Conservation (phyloP, 2,888 invertebrate genomes). For the Drosophila monieri region DNA sequence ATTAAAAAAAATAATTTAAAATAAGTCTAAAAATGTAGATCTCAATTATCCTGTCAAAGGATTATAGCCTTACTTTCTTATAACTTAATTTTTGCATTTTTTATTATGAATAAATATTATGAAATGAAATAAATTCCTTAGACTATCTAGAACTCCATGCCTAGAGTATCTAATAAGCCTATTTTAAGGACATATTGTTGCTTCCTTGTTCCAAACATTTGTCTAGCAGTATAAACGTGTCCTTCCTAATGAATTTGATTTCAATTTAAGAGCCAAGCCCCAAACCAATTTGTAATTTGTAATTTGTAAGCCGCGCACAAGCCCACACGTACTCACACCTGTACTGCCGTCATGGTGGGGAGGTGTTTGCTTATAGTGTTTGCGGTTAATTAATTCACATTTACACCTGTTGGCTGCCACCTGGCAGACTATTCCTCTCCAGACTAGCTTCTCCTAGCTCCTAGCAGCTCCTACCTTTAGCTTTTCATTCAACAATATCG, state of each 20-base stretch:
- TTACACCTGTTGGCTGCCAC: constrained; percentile 81
- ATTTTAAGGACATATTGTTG: constrained; percentile 44
- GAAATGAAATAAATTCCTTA: too few relatives aligned
- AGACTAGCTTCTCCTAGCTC: constrained; percentile 1
- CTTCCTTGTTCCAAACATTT: constrained; percentile 25
- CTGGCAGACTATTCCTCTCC: constrained; percentile 18
- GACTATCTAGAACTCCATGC: too few relatives aligned
- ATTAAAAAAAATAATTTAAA: too few relatives aligned
- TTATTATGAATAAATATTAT: too few relatives aligned
- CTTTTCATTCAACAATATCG: background rate
- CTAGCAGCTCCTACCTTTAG: background rate
- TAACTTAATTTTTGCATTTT: too few relatives aligned
- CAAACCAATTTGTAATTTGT: constrained; percentile 49
- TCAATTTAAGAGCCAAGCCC: constrained; percentile 68
- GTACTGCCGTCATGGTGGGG: background rate
- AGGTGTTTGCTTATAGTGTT: constrained; percentile 81
- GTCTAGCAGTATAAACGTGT: constrained; percentile 49
- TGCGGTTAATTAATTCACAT: constrained; percentile 84
- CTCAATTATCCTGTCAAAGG: too few relatives aligned
- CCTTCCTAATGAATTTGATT: constrained; percentile 71
- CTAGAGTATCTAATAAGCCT: background rate
- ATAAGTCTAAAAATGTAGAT: too few relatives aligned
- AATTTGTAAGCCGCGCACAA: constrained; percentile 56
- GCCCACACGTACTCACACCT: constrained; percentile 8
- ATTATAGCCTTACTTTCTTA: too few relatives aligned